These are phyloP conservation scores for Mythimna impura DNA, from an alignment of 2,888 invertebrate species.

Conservation along the genomic window DNA sequence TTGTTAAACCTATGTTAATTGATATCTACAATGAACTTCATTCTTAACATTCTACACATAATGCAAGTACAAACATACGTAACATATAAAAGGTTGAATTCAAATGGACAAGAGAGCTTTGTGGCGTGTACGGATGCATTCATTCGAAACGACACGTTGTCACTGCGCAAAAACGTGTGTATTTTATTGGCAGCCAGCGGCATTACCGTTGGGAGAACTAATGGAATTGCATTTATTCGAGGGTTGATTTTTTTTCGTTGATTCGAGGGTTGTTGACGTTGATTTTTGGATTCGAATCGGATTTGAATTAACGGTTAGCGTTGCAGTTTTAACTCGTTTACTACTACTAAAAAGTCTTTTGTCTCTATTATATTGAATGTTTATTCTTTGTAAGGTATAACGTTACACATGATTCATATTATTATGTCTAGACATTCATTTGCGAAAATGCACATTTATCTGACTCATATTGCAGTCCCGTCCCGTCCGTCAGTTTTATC, in stretches of 20 bases:
- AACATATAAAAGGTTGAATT: conserved; percentile 41
- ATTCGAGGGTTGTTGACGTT: conserved; percentile 26
- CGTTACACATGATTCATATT: conserved; percentile 4
- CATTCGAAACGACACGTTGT: conserved; percentile 50
- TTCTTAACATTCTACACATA: conserved; percentile 13
- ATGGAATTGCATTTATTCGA: conserved; percentile 41
- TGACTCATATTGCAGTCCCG: conserved; percentile 23
- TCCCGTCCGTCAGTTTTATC: conserved; percentile 18
- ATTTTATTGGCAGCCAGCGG: conserved; percentile 53
- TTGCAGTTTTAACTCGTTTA: background rate
- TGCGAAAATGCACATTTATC: conserved; percentile 24
- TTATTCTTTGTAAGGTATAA: background rate
- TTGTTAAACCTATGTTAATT: conserved; percentile 7
- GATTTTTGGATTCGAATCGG: conserved; percentile 3
- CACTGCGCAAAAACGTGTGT: conserved; percentile 45
- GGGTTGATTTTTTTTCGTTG: conserved; percentile 14
- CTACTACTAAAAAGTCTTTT: background rate
- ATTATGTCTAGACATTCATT: conserved; percentile 31
- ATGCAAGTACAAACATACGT: conserved; percentile 10
- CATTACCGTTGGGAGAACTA: conserved; percentile 25
- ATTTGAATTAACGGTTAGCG: conserved; percentile 9
- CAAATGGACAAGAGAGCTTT: conserved; percentile 39
- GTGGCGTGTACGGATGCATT: conserved; percentile 42
- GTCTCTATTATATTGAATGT: background rate
- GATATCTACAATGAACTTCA: conserved; percentile 6